These are phyloP conservation scores for Dipus sagitta DNA, from an alignment of 2,797 vertebrate species.

Conservation along the genomic window DNA sequence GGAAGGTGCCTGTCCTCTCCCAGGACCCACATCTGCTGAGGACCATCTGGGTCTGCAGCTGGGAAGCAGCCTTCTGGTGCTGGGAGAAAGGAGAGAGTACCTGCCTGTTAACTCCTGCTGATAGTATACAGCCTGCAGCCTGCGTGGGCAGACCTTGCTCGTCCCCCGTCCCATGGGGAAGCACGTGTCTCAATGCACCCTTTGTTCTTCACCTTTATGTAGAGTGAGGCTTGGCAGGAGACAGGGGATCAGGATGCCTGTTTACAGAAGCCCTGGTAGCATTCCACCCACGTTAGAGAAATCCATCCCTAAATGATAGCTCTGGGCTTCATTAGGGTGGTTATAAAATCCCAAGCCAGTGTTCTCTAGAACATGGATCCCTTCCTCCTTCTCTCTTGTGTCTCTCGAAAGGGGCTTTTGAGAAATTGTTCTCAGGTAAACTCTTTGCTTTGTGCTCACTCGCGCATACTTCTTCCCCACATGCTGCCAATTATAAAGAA, in stretches of 20 bases:
- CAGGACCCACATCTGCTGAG: background rate
- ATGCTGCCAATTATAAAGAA: conserved; percentile 30
- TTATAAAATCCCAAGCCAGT: background rate
- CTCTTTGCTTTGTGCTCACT: background rate
- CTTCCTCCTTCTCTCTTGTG: background rate
- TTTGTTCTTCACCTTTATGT: conserved; percentile 44
- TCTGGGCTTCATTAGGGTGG: background rate
- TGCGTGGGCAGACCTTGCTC: conserved; percentile 37
- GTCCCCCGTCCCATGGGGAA: background rate
- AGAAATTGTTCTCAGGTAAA: background rate
- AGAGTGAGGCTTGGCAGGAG: conserved; percentile 34
- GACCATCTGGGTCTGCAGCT: background rate
- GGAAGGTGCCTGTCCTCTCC: conserved; percentile 12
- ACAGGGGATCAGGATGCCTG: background rate
- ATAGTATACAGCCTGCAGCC: background rate
- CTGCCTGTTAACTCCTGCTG: conserved; percentile 36
- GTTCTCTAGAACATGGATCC: background rate
- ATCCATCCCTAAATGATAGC: background rate
- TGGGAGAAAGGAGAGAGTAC: conserved; percentile 43
- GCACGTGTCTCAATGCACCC: background rate
- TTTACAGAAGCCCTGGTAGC: conserved; percentile 33
- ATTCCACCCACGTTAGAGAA: conserved; percentile 8
- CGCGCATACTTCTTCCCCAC: background rate
- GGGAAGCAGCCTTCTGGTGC: background rate
- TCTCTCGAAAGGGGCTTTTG: background rate